Evolutionary conservation across 2,797 vertebrate species (phyloP), one percentile per base, ranked within the genome.

Genomic region (Mastacembelus armatus): DNA sequence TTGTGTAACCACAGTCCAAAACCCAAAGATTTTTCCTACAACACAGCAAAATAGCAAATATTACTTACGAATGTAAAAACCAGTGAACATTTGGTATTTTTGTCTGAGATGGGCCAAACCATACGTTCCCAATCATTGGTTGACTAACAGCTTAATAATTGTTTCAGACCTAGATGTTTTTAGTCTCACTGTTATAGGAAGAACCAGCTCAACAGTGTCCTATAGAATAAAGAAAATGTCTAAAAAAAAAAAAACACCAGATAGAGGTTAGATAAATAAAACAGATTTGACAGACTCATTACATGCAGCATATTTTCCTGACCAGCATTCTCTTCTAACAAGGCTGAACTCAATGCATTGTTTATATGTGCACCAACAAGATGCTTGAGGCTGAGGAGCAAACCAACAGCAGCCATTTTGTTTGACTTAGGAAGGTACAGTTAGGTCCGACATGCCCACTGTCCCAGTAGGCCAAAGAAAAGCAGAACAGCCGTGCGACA

Each of bases 401-500:
- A 61, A 67, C 58, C 38, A 65, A 77, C 65, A 74, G 61, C 44
- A 76, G 71, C 63, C 81, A 79, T 82, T 82, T 78, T 75, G 72
- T 75, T 67, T 74, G 74, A 83, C 85, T 85, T 69, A 52, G 57
- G 54, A 80, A 74, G 54, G 49, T 43, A 62, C 85, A 85, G 86
- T 80, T 71, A 86, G 64, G 57, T 68, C 52, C 66, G 71, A 83
- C 80, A 71, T 63, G 57, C 58, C 57, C 58, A 67, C 68, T 85
- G 39, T 80, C 77, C 64, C 66, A 64, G 36, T 66, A 80, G 69
- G 62, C 48, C 16, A 9, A 26, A 58, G 45, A 39, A 77, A 67
- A 18, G 61, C 18, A 60, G 44, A 55, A 27, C 35, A 50, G 66
- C 59, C 12, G 24, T 47, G 69, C 60, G 73, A 78, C 73, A 73